Base-by-base conservation (phyloP, 2,888 invertebrate species). In the Cataglyphis livida region DNA sequence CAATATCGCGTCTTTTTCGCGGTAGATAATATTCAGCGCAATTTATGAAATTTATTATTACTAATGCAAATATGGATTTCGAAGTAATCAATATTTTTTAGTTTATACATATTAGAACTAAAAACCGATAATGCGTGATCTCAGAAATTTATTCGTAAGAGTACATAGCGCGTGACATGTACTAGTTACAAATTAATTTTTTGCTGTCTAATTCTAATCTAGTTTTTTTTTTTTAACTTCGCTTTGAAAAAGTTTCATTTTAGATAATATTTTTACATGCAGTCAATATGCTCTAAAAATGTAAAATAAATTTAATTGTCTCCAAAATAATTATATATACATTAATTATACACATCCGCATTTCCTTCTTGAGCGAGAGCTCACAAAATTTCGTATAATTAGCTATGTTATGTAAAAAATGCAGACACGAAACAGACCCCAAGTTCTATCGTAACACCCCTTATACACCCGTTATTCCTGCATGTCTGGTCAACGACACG, bases 401-500 rank as follows among this genome's bases (percentile, higher is more conserved):
- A 62, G 32, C n/a, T 38, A 15, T 12, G 15, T 32, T 25, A 44
- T 28, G 9, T 62, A 35, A 62, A 74, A 62, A 74, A 1, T 3
- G 21, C 15, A 10, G 41, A 64, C 32, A 64, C 32, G 48, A 74
- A 74, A 35, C 74, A 74, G 74, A 44, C 28, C 62, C 28, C 15
- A 44, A 74, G 61, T 74, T 21, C 35, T 74, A 74, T 74, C 62
- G 62, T 32, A 61, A 44, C 15, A 48, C 10, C 48, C 64, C 64
- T 48, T n/a, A n/a, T n/a, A n/a, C n/a, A n/a, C n/a, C n/a, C 74
- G 74, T 74, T 74, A 74, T 74, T 44, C 48, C 74, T 21, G 74
- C 74, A 44, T 64, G 74, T 74, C 74, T 74, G 74, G 48, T 74
- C n/a, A 74, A 74, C 32, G 74, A 64, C 74, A 74, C 62, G 64